Evolutionary conservation across 2,888 invertebrate genomes (phyloP), one percentile per base, ranked within the genome.

Genomic region (Hoplodrina ambigua): DNA sequence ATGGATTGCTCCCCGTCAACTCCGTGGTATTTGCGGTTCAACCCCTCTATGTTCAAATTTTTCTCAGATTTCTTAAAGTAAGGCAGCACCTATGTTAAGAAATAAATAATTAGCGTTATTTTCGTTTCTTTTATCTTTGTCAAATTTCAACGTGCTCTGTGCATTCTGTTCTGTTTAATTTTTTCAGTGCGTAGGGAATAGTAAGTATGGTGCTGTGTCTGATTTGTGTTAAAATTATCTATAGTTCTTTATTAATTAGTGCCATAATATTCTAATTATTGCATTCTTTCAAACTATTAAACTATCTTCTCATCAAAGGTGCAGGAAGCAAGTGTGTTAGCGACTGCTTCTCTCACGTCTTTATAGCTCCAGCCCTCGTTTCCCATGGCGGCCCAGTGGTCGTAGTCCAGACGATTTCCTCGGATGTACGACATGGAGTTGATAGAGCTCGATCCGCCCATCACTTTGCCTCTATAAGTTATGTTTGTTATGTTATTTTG

Each of bases 1-100:
- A 97, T 96, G 11, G 94, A 95, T 78, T 96, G 96, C 63, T 96
- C 96, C 0, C 97, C 97, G 0, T 95, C 92, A 10, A 92, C 93
- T 0, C 96, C 96, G 82, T 97, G 97, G 83, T 96, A 97, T 64
- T 94, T 87, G 0, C 93, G 91, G 81, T 97, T 93, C 3, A 96
- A 84, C 1, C 90, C 90, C 72, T 95, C 95, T 2, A 91, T 82
- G 82, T 97, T 96, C 55, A 96, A 86, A 82, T 97, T 97, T 69
- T 96, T 94, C 88, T 97, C 97, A 0, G 97, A 96, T 89, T 97
- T 97, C 70, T 94, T 96, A 88, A 97, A 98, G 88, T 97, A 98
- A 0, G 97, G 97, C 44, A 98, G 92, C 3, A 97, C 93, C 95
- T 95, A 87, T 7, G 55, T 19, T 25, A 3, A 30, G 6, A 49